Conservation (phyloP, 37 sponge, comb jelly and placozoan species). For the Crambe crambe region DNA sequence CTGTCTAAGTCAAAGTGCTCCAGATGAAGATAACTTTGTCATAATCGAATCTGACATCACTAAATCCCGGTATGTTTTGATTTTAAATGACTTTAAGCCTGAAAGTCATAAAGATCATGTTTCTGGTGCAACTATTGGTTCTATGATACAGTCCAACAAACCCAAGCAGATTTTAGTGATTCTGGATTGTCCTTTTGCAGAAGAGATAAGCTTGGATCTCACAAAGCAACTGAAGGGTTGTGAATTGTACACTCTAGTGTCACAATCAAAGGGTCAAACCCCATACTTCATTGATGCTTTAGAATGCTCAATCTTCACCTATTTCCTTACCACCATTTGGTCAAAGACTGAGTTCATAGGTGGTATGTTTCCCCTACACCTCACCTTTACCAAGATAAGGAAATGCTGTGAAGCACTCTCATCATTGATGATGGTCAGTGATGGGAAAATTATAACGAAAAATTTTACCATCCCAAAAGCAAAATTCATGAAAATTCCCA, state of each 20-base stretch:
- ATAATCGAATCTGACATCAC: background rate
- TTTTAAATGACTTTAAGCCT: slow-evolving; percentile 19
- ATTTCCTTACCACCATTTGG: background rate
- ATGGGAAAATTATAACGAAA: background rate
- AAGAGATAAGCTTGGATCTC: background rate
- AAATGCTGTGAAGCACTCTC: slow-evolving; percentile 39
- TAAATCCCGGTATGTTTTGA: background rate
- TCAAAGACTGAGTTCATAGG: background rate
- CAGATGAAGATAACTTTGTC: background rate
- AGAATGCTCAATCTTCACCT: slow-evolving; percentile 45
- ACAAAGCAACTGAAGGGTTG: background rate
- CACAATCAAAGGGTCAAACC: slow-evolving; percentile 13
- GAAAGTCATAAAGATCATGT: slow-evolving; percentile 18
- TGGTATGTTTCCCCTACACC: slow-evolving; percentile 20
- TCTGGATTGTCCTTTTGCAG: slow-evolving; percentile 49
- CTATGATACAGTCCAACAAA: slow-evolving; percentile 17
- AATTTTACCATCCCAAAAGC: background rate
- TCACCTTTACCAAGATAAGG: background rate
- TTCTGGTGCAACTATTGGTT: slow-evolving; percentile 18
- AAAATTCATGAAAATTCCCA: background rate
- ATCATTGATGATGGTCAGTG: slow-evolving; percentile 16
- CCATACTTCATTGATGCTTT: slow-evolving; percentile 26
- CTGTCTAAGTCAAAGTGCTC: background rate
- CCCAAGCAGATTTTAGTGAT: slow-evolving; percentile 42
- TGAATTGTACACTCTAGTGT: slow-evolving; percentile 1